Evolutionary conservation across 2,797 vertebrate genomes (phyloP).

Genomic region (Psittacula derbiana): DNA sequence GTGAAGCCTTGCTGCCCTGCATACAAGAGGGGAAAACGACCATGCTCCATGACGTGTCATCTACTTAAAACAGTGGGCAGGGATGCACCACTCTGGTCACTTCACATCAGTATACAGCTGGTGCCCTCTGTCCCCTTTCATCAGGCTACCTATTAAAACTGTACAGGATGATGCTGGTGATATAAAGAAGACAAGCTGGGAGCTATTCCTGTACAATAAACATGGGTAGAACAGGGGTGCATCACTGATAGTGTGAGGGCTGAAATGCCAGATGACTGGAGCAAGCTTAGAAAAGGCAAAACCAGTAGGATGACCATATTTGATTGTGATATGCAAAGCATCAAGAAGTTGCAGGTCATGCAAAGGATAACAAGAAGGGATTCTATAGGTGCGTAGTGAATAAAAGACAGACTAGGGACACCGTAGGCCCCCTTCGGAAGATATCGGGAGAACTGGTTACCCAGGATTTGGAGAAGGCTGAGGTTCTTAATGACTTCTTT

Average conservation of each 20-base stretch:
- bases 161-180: not conserved
- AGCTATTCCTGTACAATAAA: not conserved
- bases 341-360: not conserved
- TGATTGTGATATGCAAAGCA: not conserved
- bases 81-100: not conserved
- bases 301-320: not conserved
- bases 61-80: not conserved
- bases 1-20: not conserved
- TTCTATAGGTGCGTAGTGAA: too few species aligned
- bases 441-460: too few species aligned
- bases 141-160: not conserved
- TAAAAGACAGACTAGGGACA: too few species aligned
- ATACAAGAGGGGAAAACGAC: not conserved
- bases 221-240: accelerated
- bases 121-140: not conserved
- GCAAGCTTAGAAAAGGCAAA: not conserved
- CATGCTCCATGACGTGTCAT: not conserved
- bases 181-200: not conserved
- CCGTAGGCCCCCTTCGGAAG: too few species aligned
- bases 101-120: not conserved
- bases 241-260: not conserved
- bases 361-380: too few species aligned
- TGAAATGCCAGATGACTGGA: not conserved
- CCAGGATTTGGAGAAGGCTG: too few species aligned
- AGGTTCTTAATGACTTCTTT: too few species aligned